phyloP scores from a whole-genome alignment of 2,797 vertebrate species.

The Coilia nasus region DNA sequence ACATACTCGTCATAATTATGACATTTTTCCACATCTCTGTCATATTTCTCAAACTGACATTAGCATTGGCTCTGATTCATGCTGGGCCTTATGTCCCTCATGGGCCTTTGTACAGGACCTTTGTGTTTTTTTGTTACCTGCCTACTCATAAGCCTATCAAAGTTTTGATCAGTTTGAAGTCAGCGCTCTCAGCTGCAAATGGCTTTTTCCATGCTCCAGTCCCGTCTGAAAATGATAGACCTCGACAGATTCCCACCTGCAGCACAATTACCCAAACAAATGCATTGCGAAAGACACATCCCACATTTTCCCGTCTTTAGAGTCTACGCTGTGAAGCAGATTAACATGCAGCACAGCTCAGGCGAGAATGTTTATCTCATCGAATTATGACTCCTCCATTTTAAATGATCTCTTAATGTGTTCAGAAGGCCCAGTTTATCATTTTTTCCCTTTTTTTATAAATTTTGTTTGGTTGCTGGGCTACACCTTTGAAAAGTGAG shows the following conservation, averaged over 20 bases:
- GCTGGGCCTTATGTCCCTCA: neutral
- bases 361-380: constrained; percentile 15
- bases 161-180: constrained; percentile 1
- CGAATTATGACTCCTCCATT: constrained; percentile 21
- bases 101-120: neutral
- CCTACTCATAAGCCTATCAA: constrained; percentile 18
- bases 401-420: constrained; percentile 26
- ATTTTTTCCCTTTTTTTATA: constrained; percentile 43
- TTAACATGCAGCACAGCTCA: constrained; percentile 8
- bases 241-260: constrained; percentile 18
- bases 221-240: constrained; percentile 7
- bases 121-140: neutral
- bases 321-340: neutral
- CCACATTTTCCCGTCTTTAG: neutral
- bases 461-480: neutral
- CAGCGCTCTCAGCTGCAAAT: neutral
- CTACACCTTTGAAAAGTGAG: neutral
- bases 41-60: neutral
- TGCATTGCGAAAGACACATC: neutral
- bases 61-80: neutral
- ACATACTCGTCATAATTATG: neutral
- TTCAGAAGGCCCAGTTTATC: constrained; percentile 30
- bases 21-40: neutral
- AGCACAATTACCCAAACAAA: neutral
- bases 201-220: neutral